Evolutionary conservation across 2,113 vertebrate species (phyloP).

Genomic region (Dicerorhinus sumatrensis): DNA sequence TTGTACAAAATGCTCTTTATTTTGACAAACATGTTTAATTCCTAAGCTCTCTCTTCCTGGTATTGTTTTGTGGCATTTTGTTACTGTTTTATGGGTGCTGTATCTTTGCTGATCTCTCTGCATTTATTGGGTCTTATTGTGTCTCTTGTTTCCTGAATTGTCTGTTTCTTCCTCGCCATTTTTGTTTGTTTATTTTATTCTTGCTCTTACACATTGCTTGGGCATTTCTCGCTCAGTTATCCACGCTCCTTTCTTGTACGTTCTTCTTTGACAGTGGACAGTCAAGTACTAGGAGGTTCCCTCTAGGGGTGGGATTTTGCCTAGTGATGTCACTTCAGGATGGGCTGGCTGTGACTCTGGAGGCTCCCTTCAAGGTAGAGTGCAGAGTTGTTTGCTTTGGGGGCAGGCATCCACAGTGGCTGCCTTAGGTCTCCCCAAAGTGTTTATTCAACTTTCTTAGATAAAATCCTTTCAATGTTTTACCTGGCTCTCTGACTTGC

Average conservation of each 20-base stretch:
- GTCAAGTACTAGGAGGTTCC: neutral
- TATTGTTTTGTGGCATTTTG: neutral
- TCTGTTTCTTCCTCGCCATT: neutral
- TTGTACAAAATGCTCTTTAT: neutral
- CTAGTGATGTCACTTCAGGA: neutral
- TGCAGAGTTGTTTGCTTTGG: neutral
- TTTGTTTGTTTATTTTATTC: neutral
- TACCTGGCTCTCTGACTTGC: neutral
- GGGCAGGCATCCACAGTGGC: too few relatives aligned
- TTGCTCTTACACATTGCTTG: neutral
- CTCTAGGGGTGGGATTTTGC: neutral
- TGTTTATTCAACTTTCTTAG: neutral
- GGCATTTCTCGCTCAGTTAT: neutral
- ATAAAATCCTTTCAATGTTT: neutral
- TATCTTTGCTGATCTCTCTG: neutral
- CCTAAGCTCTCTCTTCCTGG: neutral
- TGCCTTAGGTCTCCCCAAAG: neutral
- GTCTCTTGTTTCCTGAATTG: neutral
- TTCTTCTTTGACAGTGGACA: neutral
- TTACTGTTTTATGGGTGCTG: neutral
- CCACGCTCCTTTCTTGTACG: neutral
- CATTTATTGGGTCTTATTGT: neutral
- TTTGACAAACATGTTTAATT: neutral
- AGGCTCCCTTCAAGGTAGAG: neutral
- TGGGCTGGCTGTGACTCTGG: neutral